Percentiles rank a stretch among this genome's conserved stretches.
These are phyloP conservation scores for Diaphora mendica DNA, from an alignment of 2,888 invertebrate genomes.

Conservation along the genomic window DNA sequence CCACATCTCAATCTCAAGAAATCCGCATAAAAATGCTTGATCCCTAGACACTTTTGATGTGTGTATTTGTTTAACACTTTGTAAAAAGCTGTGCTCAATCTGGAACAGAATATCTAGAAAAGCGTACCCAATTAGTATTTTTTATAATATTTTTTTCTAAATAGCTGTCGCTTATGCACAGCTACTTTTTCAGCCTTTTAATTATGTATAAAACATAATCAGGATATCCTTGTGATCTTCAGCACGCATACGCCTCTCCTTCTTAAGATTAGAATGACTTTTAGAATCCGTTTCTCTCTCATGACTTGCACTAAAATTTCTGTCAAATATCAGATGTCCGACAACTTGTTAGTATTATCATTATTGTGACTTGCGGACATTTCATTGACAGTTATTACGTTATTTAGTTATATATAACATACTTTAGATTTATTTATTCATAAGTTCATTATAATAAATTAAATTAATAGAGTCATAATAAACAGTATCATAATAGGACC, in stretches of 20 bases:
- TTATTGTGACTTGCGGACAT: conserved; percentile 67
- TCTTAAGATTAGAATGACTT: not conserved
- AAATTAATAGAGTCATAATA: conserved; percentile 18
- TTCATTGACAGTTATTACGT: conserved; percentile 71
- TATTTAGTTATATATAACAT: conserved; percentile 61
- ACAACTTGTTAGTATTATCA: conserved; percentile 70
- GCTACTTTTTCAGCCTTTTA: too few species aligned
- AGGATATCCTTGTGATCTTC: not conserved
- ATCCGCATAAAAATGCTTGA: too few species aligned
- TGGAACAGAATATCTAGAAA: too few species aligned
- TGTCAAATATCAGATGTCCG: conserved; percentile 70
- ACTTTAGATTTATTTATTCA: conserved; percentile 55
- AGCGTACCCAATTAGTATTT: too few species aligned
- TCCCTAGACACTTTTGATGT: too few species aligned
- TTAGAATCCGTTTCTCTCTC: conserved; percentile 16
- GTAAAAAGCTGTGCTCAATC: too few species aligned
- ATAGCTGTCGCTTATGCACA: too few species aligned
- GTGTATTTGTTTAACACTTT: too few species aligned
- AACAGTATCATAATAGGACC: conserved; percentile 41
- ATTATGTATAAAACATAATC: too few species aligned
- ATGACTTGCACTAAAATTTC: conserved; percentile 48
- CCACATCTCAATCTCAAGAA: too few species aligned
- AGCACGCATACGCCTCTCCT: not conserved
- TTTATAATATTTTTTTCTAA: too few species aligned
- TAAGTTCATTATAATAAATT: conserved; percentile 44